These are phyloP conservation scores for Eudasyphora cyanicolor DNA, from an alignment of 2,888 invertebrate genomes.

Conservation along the genomic window DNA sequence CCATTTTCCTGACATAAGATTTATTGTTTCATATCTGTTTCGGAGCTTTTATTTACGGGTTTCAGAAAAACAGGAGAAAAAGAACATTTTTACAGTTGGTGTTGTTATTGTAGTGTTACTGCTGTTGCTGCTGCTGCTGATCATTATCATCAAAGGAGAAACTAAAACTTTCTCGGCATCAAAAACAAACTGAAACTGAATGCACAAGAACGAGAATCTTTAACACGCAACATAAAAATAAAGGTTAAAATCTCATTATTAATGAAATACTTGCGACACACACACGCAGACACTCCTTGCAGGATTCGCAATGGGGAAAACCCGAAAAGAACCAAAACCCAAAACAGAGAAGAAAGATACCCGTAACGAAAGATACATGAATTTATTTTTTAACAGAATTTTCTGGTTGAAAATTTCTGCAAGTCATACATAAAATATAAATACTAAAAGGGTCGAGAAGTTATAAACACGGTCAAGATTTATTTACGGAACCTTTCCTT, in stretches of 20 bases:
- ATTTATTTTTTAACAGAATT: background rate
- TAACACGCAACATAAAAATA: background rate
- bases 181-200: background rate
- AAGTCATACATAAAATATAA: background rate
- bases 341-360: background rate
- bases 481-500: conserved; percentile 50
- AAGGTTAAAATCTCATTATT: conserved; percentile 1
- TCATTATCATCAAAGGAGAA: conserved; percentile 56
- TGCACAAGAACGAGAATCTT: conserved; percentile 26
- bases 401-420: background rate
- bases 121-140: conserved; percentile 3
- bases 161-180: conserved; percentile 60
- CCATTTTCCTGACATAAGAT: conserved; percentile 45
- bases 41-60: conserved; percentile 2
- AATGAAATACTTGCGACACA: conserved; percentile 1
- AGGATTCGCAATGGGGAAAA: conserved; percentile 46
- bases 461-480: conserved; percentile 34
- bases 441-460: background rate
- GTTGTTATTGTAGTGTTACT: too few species aligned
- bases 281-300: too few species aligned
- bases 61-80: conserved; percentile 12
- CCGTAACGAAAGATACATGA: background rate
- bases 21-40: conserved; percentile 21
- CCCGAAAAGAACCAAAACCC: background rate
- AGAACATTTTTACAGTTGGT: conserved; percentile 42